These are phyloP conservation scores for Bradysia coprophila DNA, from an alignment of 1,140 invertebrate species.

Conservation along the genomic window DNA sequence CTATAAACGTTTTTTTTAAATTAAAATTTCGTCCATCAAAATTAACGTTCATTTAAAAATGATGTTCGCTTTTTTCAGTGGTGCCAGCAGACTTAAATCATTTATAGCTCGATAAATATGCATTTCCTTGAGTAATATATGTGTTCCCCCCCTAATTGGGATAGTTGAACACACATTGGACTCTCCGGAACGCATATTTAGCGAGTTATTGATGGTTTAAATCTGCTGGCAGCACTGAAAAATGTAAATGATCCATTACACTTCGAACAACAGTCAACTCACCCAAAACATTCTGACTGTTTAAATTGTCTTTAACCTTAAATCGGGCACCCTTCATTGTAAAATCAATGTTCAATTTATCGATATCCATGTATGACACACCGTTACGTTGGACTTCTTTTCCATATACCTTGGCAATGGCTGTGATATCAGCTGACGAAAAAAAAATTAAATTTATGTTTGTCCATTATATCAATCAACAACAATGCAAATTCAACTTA, in stretches of 20 bases:
- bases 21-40: background rate
- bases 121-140: too few species aligned
- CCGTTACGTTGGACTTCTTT: conserved; percentile 36
- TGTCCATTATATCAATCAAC: background rate
- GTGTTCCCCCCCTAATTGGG: background rate
- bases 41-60: too few species aligned
- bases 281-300: conserved; percentile 55
- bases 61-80: too few species aligned
- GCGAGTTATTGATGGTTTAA: too few species aligned
- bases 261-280: conserved; percentile 7
- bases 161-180: too few species aligned
- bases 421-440: conserved; percentile 41
- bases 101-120: too few species aligned
- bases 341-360: conserved; percentile 48
- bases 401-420: conserved; percentile 47
- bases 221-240: too few species aligned
- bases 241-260: background rate
- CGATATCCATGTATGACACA: conserved; percentile 42
- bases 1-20: conserved; percentile 27
- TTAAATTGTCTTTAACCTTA: conserved; percentile 46
- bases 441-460: conserved; percentile 2
- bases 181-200: too few species aligned
- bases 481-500: conserved; percentile 23
- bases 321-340: conserved; percentile 46
- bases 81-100: too few species aligned